Base-by-base conservation (phyloP, 2,797 vertebrate species). In the Graptemys geographica region DNA sequence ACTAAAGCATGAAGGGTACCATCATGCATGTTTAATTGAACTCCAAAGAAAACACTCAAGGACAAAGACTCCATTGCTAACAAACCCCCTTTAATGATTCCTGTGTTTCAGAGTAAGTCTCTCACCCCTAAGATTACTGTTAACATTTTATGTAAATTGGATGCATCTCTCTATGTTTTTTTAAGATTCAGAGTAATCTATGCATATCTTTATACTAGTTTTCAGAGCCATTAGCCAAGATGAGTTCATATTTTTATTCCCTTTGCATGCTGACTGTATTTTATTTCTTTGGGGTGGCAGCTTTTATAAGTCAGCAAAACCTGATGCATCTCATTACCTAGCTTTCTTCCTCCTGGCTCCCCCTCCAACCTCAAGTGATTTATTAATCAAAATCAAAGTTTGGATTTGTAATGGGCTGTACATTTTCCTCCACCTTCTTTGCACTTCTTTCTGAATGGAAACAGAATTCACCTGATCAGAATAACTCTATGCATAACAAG, bases 141-240 rank as follows among this genome's bases (percentile, higher is more conserved):
- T 82, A 96, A 89, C 89, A 88, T 97, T 97, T 97, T 92, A 97
- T 97, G 95, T 86, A 97, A 97, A 98, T 97, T 93, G 86, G 85
- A 92, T 86, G 92, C 83, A 90, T 96, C 92, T 94, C 91, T 96
- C 53, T 91, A 87, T 92, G 11, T 47, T 96, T 96, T 85, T 81
- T 89, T 47, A 96, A 89, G 94, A 65, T 90, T 92, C 88, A 69
- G 83, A 91, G 88, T 94, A 98, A 95, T 96, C 94, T 97, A 55
- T 95, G 92, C 87, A 89, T 83, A 92, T 96, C 96, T 97, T 94
- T 90, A 90, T 95, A 94, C 92, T 92, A 88, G 91, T 95, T 96
- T 92, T 94, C 92, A 95, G 86, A 87, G 95, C 91, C 93, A 96
- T 97, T 97, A 97, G 96, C 82, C 72, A 79, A 89, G 93, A 96